Evolutionary conservation across 2,888 invertebrate species (phyloP).

Genomic region (Chloromyia formosa): DNA sequence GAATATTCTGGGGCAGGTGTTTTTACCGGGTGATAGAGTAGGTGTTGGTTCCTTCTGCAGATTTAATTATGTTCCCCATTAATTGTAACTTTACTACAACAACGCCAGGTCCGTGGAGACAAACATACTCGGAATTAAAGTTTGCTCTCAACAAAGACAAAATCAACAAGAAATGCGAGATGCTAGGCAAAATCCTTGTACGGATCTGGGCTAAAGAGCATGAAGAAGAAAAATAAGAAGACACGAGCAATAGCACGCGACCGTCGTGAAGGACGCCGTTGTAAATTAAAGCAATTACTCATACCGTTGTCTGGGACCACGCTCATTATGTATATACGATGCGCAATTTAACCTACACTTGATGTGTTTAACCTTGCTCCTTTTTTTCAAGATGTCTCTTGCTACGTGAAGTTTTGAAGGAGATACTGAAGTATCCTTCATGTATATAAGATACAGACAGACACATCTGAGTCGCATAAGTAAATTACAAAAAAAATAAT

Average conservation of each 20-base stretch:
- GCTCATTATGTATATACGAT: background rate
- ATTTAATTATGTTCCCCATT: slow-evolving; percentile 24
- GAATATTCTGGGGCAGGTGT: too few relatives aligned
- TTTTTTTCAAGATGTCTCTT: background rate
- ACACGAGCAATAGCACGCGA: too few relatives aligned
- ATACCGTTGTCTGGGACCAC: slow-evolving; percentile 11
- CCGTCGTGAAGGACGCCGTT: background rate
- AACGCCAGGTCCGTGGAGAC: slow-evolving; percentile 1
- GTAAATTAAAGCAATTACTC: slow-evolving; percentile 31
- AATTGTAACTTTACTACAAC: slow-evolving; percentile 12
- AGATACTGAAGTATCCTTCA: too few relatives aligned
- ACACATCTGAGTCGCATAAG: too few relatives aligned
- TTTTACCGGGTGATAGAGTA: background rate
- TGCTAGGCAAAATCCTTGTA: background rate
- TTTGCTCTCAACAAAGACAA: background rate
- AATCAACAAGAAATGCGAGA: background rate
- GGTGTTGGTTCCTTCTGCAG: background rate
- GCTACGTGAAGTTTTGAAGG: too few relatives aligned
- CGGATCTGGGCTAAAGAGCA: background rate
- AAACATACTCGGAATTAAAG: slow-evolving; percentile 9
- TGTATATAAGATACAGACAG: too few relatives aligned
- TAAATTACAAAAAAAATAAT: too few relatives aligned
- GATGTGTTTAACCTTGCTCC: background rate
- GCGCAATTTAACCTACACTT: background rate
- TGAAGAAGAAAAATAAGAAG: background rate